Base-by-base conservation (phyloP, 2,888 invertebrate species). In the Griposia aprilina region DNA sequence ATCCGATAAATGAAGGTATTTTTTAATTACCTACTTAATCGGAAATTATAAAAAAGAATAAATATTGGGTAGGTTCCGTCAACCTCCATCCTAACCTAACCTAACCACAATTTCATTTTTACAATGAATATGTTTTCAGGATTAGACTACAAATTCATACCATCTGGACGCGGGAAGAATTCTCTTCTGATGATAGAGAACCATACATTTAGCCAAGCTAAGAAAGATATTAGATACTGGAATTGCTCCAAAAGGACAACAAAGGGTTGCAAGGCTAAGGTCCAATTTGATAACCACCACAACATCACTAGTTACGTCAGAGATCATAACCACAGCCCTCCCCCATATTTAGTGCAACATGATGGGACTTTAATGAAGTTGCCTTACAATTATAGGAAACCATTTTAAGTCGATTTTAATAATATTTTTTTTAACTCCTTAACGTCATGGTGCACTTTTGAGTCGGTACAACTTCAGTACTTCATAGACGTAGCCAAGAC, bases 101-200 rank as follows among this genome's bases (percentile, higher is more conserved):
- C 26, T 41, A 36, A 62, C 23, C 48, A 23, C 41, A 66, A 23
- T 41, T 36, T 36, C 1, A 30, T 41, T 66, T 76, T 68, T 76
- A 60, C 26, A 48, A 82, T 52, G 7, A 66, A 73, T 70, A 45
- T 80, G 20, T 83, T 88, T 88, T 85, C 88, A 88, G 88, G 74
- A 60, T 45, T 88, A 70, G 45, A 78, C 17, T 91, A 87, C 83
- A 84, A 83, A 72, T 91, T 92, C 66, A 89, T 93, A 52, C 91
- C 90, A 45, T 91, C 93, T 23, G 83, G 81, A 52, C 89, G 89
- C 15, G 92, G 93, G 17, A 88, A 88, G 59, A 17, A 87, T 82
- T 59, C 13, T 59, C 68, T 87, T 68, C 81, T 91, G 75, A 85
- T 92, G 81, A 68, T 89, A 26, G 82, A 89, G 15, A 74, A 84